Percentiles rank a stretch among this genome's conserved stretches.
Conservation (phyloP, 2,888 invertebrate genomes). For the Mesorhabditis belari region DNA sequence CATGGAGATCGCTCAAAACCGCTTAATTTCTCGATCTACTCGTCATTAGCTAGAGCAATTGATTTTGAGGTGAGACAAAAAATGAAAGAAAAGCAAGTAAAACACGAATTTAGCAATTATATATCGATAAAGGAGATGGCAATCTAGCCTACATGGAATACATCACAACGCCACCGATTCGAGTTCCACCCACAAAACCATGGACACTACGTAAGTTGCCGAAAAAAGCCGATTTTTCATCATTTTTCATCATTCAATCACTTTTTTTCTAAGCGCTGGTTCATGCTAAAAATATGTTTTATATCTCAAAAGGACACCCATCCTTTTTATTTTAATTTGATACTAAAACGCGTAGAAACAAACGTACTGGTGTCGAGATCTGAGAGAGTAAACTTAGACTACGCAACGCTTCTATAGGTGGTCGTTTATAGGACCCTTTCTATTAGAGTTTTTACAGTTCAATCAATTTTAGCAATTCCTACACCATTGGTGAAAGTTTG, state of each 20-base stretch:
- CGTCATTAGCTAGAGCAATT: slow-evolving; percentile 66
- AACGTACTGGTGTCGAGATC: no score
- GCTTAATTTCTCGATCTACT: slow-evolving; percentile 61
- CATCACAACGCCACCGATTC: slow-evolving; percentile 44
- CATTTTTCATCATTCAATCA: no score
- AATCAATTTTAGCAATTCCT: slow-evolving; percentile 20
- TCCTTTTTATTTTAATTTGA: no score
- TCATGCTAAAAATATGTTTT: no score
- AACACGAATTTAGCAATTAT: slow-evolving; percentile 22
- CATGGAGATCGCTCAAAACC: slow-evolving; percentile 64
- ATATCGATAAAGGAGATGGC: slow-evolving; percentile 36
- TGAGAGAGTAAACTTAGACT: no score
- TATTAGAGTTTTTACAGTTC: not conserved
- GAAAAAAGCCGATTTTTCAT: slow-evolving; percentile 12
- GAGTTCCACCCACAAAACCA: slow-evolving; percentile 21
- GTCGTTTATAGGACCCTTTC: not conserved
- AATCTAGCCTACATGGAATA: slow-evolving; percentile 45
- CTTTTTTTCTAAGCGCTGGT: no score
- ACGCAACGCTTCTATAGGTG: not conserved
- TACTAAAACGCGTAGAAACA: no score
- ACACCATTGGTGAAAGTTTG: slow-evolving; percentile 40
- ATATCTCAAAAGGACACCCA: no score
- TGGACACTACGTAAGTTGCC: slow-evolving; percentile 1
- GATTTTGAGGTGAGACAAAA: slow-evolving; percentile 63
- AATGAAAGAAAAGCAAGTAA: not conserved